Evolutionary conservation across 2,888 invertebrate species (phyloP).

Genomic region (Coleophora deauratella): DNA sequence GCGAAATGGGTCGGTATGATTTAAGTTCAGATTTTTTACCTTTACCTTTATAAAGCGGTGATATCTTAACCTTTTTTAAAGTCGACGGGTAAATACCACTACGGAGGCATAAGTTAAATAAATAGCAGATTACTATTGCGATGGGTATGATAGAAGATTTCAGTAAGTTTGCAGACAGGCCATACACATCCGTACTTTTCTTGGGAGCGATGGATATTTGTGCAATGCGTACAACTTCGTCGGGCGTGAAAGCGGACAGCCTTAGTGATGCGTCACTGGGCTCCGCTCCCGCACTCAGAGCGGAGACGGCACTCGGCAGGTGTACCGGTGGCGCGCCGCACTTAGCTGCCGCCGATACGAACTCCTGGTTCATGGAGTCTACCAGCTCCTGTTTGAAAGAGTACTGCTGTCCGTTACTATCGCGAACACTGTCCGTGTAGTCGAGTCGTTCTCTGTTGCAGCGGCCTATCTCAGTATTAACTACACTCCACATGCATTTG

Average conservation of each 20-base stretch:
- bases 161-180: neutral
- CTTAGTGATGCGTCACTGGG: neutral
- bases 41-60: neutral
- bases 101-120: neutral
- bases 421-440: no score
- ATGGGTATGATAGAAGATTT: neutral
- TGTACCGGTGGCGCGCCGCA: no score
- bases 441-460: neutral
- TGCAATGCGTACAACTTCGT: no score
- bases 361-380: neutral
- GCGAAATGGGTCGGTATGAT: conserved; percentile 1
- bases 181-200: neutral
- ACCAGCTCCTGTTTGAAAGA: neutral
- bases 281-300: neutral
- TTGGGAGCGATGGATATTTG: neutral
- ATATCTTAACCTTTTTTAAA: neutral
- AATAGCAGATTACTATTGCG: neutral
- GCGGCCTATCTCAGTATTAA: neutral
- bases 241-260: neutral
- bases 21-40: neutral
- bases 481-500: neutral
- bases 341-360: neutral
- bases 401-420: neutral
- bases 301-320: no score
- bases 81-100: neutral